Percentiles rank a stretch among this genome's conserved stretches.
Conservation (phyloP, 1,140 invertebrate genomes). For the Dolichoris vasculosae region DNA sequence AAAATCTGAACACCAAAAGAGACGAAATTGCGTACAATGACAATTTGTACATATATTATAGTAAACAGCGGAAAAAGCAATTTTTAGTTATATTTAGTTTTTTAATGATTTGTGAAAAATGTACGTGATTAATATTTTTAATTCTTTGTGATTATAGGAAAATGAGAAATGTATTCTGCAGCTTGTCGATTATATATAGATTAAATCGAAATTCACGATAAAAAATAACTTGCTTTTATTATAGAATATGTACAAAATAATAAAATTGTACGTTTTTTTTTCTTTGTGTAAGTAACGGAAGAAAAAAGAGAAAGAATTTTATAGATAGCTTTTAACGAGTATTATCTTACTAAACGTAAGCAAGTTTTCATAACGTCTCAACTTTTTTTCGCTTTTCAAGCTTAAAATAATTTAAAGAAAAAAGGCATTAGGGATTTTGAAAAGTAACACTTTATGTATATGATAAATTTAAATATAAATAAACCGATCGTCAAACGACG, state of each 20-base stretch:
- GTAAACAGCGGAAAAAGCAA: not conserved
- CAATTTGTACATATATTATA: not conserved
- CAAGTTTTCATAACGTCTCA: slow-evolving; percentile 11
- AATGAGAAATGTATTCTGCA: not conserved
- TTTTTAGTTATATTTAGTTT: not conserved
- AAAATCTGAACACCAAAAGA: slow-evolving; percentile 12
- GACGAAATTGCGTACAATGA: slow-evolving; percentile 25
- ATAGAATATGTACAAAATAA: not conserved
- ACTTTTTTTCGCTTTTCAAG: slow-evolving; percentile 24
- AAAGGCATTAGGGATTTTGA: slow-evolving; percentile 43
- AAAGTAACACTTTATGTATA: slow-evolving; percentile 29
- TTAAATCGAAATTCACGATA: not conserved
- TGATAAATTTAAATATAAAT: slow-evolving; percentile 17
- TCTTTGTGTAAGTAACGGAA: not conserved
- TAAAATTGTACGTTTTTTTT: not conserved
- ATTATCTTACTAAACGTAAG: slow-evolving; percentile 44
- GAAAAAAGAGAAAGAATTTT: slow-evolving; percentile 33
- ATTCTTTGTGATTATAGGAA: not conserved
- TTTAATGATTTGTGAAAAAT: not conserved
- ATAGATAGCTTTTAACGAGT: slow-evolving; percentile 37
- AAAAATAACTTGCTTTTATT: not conserved
- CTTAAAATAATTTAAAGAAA: slow-evolving; percentile 19
- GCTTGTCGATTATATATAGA: not conserved
- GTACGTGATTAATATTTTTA: slow-evolving; percentile 4
- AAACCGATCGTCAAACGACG: slow-evolving; percentile 27